Base-by-base conservation (phyloP, 2,888 invertebrate species). In the Meiosimyza decipiens region DNA sequence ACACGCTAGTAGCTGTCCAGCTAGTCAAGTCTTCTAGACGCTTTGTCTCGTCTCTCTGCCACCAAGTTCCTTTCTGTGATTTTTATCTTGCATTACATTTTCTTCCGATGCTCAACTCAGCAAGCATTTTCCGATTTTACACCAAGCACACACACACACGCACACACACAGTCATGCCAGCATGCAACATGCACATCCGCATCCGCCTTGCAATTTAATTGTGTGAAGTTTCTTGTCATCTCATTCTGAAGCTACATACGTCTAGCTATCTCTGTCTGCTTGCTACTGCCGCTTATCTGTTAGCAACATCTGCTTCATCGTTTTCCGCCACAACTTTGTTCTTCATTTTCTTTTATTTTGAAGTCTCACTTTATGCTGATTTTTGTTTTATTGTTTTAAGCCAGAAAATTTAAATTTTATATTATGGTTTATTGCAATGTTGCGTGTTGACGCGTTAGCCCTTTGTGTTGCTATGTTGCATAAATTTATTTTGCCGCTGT, bases 371-470 rank as follows among this genome's bases (percentile, higher is more conserved):
- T 49, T 69, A 69, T 69, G 59, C 50, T 33, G 68, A 69, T 50
- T 69, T 55, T 59, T 50, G 49, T 69, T 69, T 69, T 51, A 69
- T 69, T 69, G 59, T 69, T 69, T 69, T 22, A 49, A 69, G 33
- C 33, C 60, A 60, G 49, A 51, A 69, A 69, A 51, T 59, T 69
- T 59, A 50, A 69, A 55, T 57, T 55, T 57, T 68, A 50, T 57
- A 49, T 69, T 50, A 59, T 59, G 60, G 33, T 69, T 69, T 59
- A 69, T 69, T 69, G 68, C 59, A 59, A 12, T 49, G 18, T 69
- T 69, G 68, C 68, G 68, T 69, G 68, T 33, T 51, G 51, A 12
- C 28, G 18, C 51, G 51, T 51, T 57, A 13, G 15, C 51, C 15
- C 22, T 18, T 13, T 18, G 47, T 47, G 64, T 13, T 66, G 28